Conservation (phyloP, 2,113 vertebrate genomes). For the Mixornis gularis region DNA sequence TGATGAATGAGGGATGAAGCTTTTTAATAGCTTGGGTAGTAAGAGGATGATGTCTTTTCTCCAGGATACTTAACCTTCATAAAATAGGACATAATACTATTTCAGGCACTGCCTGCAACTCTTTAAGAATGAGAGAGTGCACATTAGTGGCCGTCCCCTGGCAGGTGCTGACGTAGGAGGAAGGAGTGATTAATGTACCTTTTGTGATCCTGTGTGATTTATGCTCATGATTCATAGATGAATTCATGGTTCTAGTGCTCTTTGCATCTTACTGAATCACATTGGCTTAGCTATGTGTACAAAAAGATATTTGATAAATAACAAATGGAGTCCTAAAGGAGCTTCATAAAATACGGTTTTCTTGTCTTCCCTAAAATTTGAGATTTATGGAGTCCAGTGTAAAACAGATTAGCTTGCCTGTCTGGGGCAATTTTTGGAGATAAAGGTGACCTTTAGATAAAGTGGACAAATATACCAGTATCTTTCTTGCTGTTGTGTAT, state of each 20-base stretch:
- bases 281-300: background rate
- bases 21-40: constrained; percentile 14
- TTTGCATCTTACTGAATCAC: background rate
- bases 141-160: background rate
- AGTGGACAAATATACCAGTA: background rate
- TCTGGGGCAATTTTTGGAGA: background rate
- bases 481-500: background rate
- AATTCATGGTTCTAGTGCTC: background rate
- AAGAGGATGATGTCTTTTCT: background rate
- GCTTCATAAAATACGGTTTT: background rate
- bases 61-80: constrained; percentile 27
- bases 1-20: background rate
- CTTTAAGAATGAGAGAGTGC: background rate
- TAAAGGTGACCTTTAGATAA: background rate
- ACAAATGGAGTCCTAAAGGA: background rate
- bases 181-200: background rate
- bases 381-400: background rate
- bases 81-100: background rate
- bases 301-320: background rate
- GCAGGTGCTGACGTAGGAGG: background rate
- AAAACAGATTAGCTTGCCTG: background rate
- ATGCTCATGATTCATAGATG: background rate
- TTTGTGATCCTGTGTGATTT: background rate
- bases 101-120: background rate
- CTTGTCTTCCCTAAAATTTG: background rate